Percentiles rank a stretch among this genome's conserved stretches.
phyloP scores from a whole-genome alignment of 2,797 vertebrate species.

The Mustela erminea region DNA sequence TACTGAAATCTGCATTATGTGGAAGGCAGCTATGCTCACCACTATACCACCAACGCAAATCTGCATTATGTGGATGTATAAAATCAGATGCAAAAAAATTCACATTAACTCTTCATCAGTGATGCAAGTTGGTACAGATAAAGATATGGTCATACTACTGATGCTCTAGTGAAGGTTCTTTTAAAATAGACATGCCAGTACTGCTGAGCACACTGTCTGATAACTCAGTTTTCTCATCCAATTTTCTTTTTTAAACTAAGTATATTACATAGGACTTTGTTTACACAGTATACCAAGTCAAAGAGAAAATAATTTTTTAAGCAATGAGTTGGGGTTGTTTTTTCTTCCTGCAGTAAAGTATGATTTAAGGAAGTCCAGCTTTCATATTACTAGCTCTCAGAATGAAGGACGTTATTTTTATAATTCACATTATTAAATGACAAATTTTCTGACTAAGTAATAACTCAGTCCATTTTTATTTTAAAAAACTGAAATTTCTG shows the following conservation, averaged over 20 bases:
- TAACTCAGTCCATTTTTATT: conserved; percentile 3
- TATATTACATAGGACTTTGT: not conserved
- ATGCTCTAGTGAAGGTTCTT: not conserved
- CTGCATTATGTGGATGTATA: too few species aligned
- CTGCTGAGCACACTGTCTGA: not conserved
- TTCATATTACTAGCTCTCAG: not conserved
- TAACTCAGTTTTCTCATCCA: not conserved
- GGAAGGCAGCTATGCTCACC: too few species aligned
- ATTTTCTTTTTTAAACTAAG: not conserved
- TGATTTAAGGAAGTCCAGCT: not conserved
- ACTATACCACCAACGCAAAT: too few species aligned
- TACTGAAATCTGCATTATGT: not conserved
- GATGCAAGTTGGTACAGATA: not conserved
- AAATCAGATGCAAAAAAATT: too few species aligned
- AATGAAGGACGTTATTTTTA: not conserved
- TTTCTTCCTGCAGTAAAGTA: not conserved
- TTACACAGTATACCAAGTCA: not conserved
- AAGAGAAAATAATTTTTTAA: conserved; percentile 17
- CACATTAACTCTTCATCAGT: not conserved
- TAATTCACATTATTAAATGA: conserved; percentile 18
- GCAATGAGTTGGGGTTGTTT: not conserved
- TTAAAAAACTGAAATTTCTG: conserved; percentile 1
- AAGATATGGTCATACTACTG: not conserved
- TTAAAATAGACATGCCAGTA: not conserved
- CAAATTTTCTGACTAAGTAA: not conserved